Conservation (phyloP, 1,140 invertebrate genomes). For the Bombus breviceps region DNA sequence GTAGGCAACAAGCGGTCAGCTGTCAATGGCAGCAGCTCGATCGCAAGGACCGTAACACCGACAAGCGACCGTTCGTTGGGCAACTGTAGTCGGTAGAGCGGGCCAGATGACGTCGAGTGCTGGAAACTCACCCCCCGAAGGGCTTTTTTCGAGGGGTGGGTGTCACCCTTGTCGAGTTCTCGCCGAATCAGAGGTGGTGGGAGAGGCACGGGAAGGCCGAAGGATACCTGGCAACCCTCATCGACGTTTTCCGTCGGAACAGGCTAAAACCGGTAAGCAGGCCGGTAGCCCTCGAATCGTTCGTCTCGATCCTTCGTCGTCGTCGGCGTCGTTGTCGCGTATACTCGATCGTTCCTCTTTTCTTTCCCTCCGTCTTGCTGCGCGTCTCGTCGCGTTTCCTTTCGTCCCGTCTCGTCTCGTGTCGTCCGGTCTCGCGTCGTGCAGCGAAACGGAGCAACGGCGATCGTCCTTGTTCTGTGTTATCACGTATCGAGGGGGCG, state of each 20-base stretch:
- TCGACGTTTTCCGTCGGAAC: not conserved
- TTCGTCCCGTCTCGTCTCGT: not conserved
- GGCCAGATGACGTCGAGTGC: slow-evolving; percentile 14
- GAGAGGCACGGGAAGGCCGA: slow-evolving; percentile 52
- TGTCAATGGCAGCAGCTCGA: slow-evolving; percentile 20
- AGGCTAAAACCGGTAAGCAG: slow-evolving; percentile 3
- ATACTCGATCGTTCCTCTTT: not conserved
- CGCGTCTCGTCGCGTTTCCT: not conserved
- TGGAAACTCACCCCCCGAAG: slow-evolving; percentile 67
- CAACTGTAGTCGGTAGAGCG: slow-evolving; percentile 60
- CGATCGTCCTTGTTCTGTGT: not conserved
- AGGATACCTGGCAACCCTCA: slow-evolving; percentile 58
- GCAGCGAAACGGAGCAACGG: not conserved
- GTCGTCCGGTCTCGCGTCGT: not conserved
- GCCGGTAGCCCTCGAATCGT: not conserved
- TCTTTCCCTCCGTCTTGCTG: not conserved
- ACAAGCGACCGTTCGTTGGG: slow-evolving; percentile 47
- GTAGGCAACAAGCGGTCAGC: not conserved
- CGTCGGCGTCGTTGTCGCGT: not conserved
- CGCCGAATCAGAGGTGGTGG: slow-evolving; percentile 67
- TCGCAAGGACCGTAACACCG: slow-evolving; percentile 41
- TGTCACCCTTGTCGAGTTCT: slow-evolving; percentile 68
- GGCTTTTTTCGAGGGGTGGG: slow-evolving; percentile 66
- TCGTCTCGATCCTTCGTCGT: not conserved
- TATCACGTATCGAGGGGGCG: slow-evolving; percentile 12